A percentile compares a stretch with the other conserved stretches of the same genome.
These are phyloP conservation scores for Perodicticus potto DNA, from an alignment of 2,797 vertebrate genomes.

Conservation along the genomic window DNA sequence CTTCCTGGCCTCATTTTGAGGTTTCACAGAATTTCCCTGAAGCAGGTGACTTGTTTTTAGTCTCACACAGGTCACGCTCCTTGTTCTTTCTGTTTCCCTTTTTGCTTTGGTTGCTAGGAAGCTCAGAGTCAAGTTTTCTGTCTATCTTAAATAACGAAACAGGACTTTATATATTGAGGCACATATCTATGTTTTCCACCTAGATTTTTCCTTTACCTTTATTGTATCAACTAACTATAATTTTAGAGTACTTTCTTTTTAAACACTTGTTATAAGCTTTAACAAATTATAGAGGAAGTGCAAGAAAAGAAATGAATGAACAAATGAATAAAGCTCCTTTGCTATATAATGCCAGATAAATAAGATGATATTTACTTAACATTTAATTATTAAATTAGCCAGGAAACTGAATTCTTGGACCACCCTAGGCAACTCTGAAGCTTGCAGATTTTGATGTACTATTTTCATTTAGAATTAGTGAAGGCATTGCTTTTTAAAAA, in stretches of 20 bases:
- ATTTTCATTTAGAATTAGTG: slow-evolving; percentile 12
- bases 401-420: background rate
- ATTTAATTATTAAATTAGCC: background rate
- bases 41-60: background rate
- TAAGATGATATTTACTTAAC: background rate
- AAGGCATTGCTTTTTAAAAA: background rate
- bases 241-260: background rate
- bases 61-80: background rate
- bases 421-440: background rate
- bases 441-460: background rate
- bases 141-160: slow-evolving; percentile 14
- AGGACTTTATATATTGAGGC: background rate
- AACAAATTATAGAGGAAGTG: background rate
- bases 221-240: background rate
- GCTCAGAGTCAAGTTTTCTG: slow-evolving; percentile 22
- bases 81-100: background rate
- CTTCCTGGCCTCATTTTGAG: background rate
- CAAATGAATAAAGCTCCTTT: background rate
- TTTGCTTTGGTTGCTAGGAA: slow-evolving; percentile 64
- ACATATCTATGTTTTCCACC: background rate
- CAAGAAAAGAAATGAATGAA: background rate
- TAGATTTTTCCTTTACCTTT: background rate
- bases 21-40: background rate
- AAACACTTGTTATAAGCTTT: background rate
- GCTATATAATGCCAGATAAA: background rate